Evolutionary conservation across 2,888 invertebrate species (phyloP).

Genomic region (Priocnemis perturbator): DNA sequence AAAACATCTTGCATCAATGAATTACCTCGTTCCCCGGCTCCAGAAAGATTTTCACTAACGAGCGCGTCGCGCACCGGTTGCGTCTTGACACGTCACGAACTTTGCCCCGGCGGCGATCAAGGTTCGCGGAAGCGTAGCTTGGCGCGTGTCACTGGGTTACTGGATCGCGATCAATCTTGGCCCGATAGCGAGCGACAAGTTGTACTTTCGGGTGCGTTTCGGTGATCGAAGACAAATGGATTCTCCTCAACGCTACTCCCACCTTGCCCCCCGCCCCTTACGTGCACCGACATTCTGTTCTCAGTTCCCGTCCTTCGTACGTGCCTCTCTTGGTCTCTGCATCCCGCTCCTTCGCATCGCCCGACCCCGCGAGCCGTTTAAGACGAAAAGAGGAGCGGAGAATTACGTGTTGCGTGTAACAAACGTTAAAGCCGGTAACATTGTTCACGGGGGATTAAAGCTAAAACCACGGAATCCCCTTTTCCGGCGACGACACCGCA

Average conservation of each 20-base stretch:
- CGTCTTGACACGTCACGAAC: too few relatives aligned
- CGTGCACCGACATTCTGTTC: background rate
- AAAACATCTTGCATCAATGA: too few relatives aligned
- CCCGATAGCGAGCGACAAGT: conserved; percentile 38
- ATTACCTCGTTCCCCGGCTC: too few relatives aligned
- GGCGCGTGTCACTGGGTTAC: conserved; percentile 27
- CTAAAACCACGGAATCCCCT: conserved; percentile 61
- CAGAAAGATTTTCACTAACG: too few relatives aligned
- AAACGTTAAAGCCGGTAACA: conserved; percentile 61
- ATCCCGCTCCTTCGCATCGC: background rate
- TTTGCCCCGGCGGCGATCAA: too few relatives aligned
- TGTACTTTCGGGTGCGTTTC: conserved; percentile 42
- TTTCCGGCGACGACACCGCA: conserved; percentile 47
- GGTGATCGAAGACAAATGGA: conserved; percentile 36
- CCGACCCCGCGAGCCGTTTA: too few relatives aligned
- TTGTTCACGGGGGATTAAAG: conserved; percentile 66
- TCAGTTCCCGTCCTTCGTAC: background rate
- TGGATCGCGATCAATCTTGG: conserved; percentile 26
- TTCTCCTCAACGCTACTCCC: conserved; percentile 9
- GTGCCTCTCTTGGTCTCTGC: background rate
- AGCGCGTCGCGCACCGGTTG: too few relatives aligned
- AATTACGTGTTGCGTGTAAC: conserved; percentile 66
- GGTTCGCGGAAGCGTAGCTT: background rate
- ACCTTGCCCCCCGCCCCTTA: background rate
- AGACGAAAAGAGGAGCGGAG: background rate